Evolutionary conservation across 2,113 vertebrate species (phyloP).

Genomic region (Pterophyllum scalare): DNA sequence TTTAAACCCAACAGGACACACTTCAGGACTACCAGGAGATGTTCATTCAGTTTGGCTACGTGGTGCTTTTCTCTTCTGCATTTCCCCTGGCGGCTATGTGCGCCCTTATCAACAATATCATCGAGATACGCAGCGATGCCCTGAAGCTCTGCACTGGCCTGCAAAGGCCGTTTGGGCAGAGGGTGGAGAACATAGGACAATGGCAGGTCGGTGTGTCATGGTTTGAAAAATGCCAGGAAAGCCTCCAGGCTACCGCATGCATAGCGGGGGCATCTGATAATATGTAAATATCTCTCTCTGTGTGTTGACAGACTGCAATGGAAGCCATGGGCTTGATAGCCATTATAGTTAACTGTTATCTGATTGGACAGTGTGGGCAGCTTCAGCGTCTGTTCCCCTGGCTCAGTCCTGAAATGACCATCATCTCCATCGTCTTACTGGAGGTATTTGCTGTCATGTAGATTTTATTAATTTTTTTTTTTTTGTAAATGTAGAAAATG

Average conservation of each 20-base stretch:
- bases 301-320: conserved; percentile 89
- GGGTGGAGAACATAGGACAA: conserved; percentile 92
- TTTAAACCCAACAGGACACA: conserved; percentile 85
- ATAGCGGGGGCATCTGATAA: not conserved
- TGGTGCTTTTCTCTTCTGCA: conserved; percentile 96
- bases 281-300: not conserved
- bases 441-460: conserved; percentile 82
- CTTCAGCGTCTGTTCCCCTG: conserved; percentile 94
- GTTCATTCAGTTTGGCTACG: conserved; percentile 98
- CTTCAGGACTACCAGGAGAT: conserved; percentile 98
- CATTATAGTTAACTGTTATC: conserved; percentile 96
- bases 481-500: not conserved
- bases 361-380: conserved; percentile 96
- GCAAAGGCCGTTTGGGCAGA: conserved; percentile 92
- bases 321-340: conserved; percentile 95
- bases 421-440: conserved; percentile 93
- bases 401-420: conserved; percentile 94
- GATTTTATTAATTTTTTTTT: not conserved
- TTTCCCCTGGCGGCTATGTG: conserved; percentile 94
- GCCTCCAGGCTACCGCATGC: not conserved
- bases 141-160: conserved; percentile 94
- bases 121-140: conserved; percentile 94
- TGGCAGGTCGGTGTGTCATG: conserved; percentile 87
- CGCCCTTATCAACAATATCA: conserved; percentile 95
- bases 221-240: conserved; percentile 18